A percentile compares a stretch with the other conserved stretches of the same genome.
Conservation (phyloP, 2,888 invertebrate species). For the Catocala sponsa region DNA sequence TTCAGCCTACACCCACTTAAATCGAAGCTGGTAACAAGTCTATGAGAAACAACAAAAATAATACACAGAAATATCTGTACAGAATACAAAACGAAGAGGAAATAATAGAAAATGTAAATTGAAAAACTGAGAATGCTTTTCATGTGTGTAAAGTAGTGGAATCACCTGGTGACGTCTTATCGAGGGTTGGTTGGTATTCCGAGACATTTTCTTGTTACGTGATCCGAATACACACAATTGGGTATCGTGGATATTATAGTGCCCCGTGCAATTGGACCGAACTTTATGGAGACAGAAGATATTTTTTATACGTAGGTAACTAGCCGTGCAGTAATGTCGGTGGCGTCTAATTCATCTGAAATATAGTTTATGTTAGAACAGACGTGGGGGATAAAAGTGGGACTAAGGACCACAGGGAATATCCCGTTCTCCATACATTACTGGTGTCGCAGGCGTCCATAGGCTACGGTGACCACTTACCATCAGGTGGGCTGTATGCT, state of each 20-base stretch:
- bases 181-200: slow-evolving; percentile 33
- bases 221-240: slow-evolving; percentile 30
- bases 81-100: slow-evolving; percentile 60
- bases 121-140: slow-evolving; percentile 60
- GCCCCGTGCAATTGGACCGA: neutral
- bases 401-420: no score
- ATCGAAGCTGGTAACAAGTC: neutral
- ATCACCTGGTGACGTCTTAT: slow-evolving; percentile 56
- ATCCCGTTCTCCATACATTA: no score
- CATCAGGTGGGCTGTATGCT: no score
- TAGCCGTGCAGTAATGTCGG: no score
- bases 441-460: no score
- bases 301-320: no score
- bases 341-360: no score
- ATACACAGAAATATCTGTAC: slow-evolving; percentile 45
- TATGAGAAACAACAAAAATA: slow-evolving; percentile 17
- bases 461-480: no score
- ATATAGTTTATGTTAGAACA: no score
- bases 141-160: slow-evolving; percentile 57
- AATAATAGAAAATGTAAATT: slow-evolving; percentile 64
- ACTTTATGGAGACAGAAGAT: neutral
- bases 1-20: no score
- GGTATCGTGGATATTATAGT: slow-evolving; percentile 1
- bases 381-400: no score
- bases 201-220: slow-evolving; percentile 50